These are phyloP conservation scores for Epinephelus malabaricus DNA, from an alignment of 2,797 vertebrate genomes.

Conservation along the genomic window DNA sequence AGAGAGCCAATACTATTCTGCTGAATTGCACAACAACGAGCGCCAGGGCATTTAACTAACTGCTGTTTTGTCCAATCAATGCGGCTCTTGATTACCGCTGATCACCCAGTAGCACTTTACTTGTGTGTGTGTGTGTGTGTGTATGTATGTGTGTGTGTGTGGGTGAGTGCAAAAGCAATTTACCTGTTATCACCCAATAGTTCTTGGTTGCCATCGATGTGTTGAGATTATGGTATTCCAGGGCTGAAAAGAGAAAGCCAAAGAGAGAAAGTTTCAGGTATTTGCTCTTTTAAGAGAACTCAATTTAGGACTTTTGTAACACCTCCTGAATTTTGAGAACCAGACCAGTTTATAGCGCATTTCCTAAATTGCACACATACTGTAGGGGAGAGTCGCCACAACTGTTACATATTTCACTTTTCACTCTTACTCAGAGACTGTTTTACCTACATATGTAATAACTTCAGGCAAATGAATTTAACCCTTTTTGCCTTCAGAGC, in stretches of 20 bases:
- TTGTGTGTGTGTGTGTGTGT: neutral
- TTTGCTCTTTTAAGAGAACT: neutral
- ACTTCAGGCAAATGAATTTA: too few relatives aligned
- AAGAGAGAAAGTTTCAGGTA: neutral
- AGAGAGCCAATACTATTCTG: constrained; percentile 46
- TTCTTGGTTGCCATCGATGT: constrained; percentile 92
- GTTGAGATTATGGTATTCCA: constrained; percentile 97
- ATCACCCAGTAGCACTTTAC: constrained; percentile 89
- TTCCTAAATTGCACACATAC: too few relatives aligned
- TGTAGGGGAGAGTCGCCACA: too few relatives aligned
- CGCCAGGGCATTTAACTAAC: constrained; percentile 52
- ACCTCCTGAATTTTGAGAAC: neutral
- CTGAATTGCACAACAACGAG: constrained; percentile 59
- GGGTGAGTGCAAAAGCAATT: constrained; percentile 30
- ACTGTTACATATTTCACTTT: too few relatives aligned
- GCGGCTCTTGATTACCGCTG: constrained; percentile 83
- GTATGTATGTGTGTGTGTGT: constrained; percentile 2
- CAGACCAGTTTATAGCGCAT: neutral
- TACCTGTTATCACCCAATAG: constrained; percentile 99
- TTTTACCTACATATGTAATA: too few relatives aligned
- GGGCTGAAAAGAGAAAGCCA: constrained; percentile 82
- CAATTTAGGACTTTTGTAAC: neutral
- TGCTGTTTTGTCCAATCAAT: constrained; percentile 66
- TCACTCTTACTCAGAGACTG: too few relatives aligned
- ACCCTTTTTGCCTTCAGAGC: too few relatives aligned